Base-by-base conservation (phyloP, 2,797 vertebrate species). In the Perdix hodgsoniae region DNA sequence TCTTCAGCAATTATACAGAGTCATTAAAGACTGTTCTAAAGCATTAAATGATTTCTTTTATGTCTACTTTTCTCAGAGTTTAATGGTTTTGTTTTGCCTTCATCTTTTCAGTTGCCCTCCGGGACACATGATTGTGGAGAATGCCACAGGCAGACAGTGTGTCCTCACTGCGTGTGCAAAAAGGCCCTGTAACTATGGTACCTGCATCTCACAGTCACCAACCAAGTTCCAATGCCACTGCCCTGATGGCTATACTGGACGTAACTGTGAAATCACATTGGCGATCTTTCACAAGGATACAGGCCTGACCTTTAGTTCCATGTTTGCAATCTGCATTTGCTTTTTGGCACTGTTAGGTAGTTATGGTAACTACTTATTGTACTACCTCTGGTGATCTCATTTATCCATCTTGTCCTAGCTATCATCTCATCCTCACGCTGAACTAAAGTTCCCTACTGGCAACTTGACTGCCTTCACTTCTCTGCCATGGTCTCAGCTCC, bases 261-360 rank as follows among this genome's bases (percentile, higher is more conserved):
- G 63, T 37, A 98, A 93, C 97, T 99, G 99, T 31, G 98, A 99
- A 93, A 96, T 98, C 31, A 97, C 98, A 0, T 97, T 99, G 95
- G 98, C 98, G 6, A 95, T 98, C 93, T 99, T 99, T 95, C 97
- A 97, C 40, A 98, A 98, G 80, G 98, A 99, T 3, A 98, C 98
- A 37, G 98, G 98, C 83, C 97, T 99, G 67, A 99, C 98, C 97
- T 99, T 99, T 97, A 99, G 98, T 97, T 99, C 98, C 45, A 97
- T 99, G 59, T 98, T 99, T 24, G 98, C 98, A 94, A 99, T 99
- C 97, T 98, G 98, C 59, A 97, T 99, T 97, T 99, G 98, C 97
- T 99, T 99, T 97, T 98, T 99, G 98, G 98, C 98, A 0, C 97
- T 99, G 69, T 94, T 99, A 96, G 98, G 98, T 99, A 98, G 98